A percentile compares a stretch with the other conserved stretches of the same genome.
These are phyloP conservation scores for Saguinus imperator DNA, from an alignment of 2,113 vertebrate species.

Conservation along the genomic window DNA sequence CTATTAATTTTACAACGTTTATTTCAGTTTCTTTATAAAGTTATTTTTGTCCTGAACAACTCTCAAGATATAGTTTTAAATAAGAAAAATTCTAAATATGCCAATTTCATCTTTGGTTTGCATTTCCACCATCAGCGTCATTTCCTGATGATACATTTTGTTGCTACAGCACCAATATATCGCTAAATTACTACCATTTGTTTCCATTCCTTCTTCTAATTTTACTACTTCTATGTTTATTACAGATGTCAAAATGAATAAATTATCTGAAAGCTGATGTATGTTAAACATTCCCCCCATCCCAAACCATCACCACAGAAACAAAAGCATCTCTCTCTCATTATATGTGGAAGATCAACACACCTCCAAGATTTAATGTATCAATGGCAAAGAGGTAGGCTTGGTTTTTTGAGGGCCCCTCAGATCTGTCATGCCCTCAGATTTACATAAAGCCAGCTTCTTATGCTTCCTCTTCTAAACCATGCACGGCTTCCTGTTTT, in stretches of 20 bases:
- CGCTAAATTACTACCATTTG: not conserved
- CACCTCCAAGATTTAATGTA: not conserved
- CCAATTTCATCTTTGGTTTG: not conserved
- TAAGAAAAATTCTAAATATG: not conserved
- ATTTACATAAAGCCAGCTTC: not conserved
- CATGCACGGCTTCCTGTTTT: constrained; percentile 7
- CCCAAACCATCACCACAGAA: not conserved
- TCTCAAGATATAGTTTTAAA: not conserved
- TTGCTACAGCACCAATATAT: not conserved
- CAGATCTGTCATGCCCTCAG: not conserved
- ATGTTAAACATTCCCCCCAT: not conserved
- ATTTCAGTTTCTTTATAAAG: not conserved
- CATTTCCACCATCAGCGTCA: not conserved
- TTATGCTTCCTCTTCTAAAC: not conserved
- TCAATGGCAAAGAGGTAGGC: not conserved
- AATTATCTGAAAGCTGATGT: not conserved
- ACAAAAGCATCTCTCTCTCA: not conserved
- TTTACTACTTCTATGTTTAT: not conserved
- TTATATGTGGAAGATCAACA: not conserved
- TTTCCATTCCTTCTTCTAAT: not conserved
- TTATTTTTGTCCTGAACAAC: not conserved
- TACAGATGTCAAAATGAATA: not conserved
- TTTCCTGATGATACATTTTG: not conserved
- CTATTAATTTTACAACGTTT: not conserved
- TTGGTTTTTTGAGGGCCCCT: not conserved